A percentile compares a stretch with the other conserved stretches of the same genome.
Conservation (phyloP, 2,797 vertebrate genomes). For the Enteromius anoplus region DNA sequence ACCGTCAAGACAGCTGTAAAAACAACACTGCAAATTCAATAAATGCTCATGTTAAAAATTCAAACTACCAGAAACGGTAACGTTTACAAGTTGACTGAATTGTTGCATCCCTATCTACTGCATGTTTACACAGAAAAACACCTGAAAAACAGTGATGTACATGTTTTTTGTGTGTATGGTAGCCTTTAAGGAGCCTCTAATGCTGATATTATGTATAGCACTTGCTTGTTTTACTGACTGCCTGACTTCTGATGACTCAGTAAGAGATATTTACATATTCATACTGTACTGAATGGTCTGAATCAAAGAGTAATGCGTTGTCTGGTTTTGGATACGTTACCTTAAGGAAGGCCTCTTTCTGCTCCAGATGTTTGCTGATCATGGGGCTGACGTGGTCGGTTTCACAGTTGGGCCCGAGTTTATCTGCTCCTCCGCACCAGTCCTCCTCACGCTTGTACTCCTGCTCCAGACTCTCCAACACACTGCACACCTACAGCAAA, state of each 20-base stretch:
- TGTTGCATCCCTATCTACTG: too few species aligned
- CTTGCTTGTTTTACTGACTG: neutral
- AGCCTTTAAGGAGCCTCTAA: neutral
- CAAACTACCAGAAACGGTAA: neutral
- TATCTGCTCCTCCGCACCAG: slow-evolving; percentile 98
- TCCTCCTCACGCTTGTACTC: slow-evolving; percentile 98
- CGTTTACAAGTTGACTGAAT: too few species aligned
- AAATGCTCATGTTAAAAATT: neutral
- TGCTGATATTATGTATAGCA: neutral
- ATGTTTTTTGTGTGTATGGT: too few species aligned
- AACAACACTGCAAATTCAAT: neutral
- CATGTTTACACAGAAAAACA: too few species aligned
- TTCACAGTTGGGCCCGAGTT: slow-evolving; percentile 96
- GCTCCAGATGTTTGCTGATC: slow-evolving; percentile 98
- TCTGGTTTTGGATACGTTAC: slow-evolving; percentile 66
- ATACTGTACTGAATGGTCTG: neutral
- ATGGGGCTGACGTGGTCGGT: slow-evolving; percentile 96
- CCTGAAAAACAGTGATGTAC: too few species aligned
- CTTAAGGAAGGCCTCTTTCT: slow-evolving; percentile 98
- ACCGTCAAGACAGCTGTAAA: neutral
- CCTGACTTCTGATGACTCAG: neutral
- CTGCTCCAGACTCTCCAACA: slow-evolving; percentile 96
- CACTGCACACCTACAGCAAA: slow-evolving; percentile 84
- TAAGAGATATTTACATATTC: neutral
- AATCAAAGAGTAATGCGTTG: neutral